These are phyloP conservation scores for Dicrurus megarhynchus DNA, from an alignment of 2,113 vertebrate genomes.

Conservation along the genomic window DNA sequence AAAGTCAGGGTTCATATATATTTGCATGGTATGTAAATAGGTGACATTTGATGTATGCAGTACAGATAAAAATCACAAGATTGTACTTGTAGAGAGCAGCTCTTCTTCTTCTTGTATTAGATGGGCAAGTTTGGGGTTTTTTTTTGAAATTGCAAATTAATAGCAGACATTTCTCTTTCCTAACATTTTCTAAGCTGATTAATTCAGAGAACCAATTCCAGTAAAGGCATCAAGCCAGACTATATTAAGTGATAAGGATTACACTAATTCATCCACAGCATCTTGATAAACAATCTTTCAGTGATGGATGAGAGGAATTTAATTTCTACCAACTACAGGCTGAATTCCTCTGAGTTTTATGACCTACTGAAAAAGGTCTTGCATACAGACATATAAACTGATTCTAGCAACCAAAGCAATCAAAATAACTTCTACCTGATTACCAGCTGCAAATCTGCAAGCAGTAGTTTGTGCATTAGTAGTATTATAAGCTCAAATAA, in stretches of 20 bases:
- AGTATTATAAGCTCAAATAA: background rate
- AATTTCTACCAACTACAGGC: background rate
- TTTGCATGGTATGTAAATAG: background rate
- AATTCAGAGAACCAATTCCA: conserved; percentile 57
- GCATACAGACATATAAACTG: background rate
- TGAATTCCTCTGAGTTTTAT: conserved; percentile 1
- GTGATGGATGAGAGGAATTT: conserved; percentile 33
- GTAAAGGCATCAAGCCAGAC: conserved; percentile 11
- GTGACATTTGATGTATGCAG: background rate
- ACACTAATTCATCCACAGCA: conserved; percentile 47
- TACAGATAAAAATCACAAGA: background rate
- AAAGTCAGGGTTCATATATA: background rate
- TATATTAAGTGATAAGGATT: conserved; percentile 53
- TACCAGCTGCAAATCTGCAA: background rate
- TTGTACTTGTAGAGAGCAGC: background rate
- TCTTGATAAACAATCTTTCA: conserved; percentile 62
- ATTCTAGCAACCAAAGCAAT: background rate
- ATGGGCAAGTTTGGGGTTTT: background rate
- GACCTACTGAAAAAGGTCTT: background rate
- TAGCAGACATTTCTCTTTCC: conserved; percentile 13
- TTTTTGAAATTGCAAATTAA: background rate
- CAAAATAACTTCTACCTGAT: background rate
- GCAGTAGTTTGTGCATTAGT: background rate
- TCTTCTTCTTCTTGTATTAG: background rate
- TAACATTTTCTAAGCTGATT: conserved; percentile 60